Base-by-base conservation (phyloP, 2,888 invertebrate species). In the Cabera pusaria region DNA sequence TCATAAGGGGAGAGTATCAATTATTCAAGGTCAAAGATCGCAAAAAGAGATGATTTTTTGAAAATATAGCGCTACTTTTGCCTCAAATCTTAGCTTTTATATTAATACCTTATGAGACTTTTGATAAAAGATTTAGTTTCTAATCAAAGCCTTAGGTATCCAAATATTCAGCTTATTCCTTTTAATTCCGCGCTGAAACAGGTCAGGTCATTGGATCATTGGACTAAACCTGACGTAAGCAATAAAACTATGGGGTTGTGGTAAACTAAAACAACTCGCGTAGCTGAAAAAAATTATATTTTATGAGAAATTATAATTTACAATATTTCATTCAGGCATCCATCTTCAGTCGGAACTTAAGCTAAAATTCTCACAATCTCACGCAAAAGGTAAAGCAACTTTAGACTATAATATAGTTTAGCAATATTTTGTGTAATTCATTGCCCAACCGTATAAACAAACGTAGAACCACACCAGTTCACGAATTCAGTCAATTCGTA, bases 281-380 rank as follows among this genome's bases (percentile, higher is more conserved):
- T 87, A 89, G 90, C 89, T 90, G 90, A 90, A 90, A 90, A 90
- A 90, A 90, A 89, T 89, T 89, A 88, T 90, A 90, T 90, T 89
- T 90, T 90, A 89, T 90, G 90, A 89, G 89, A 90, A 90, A 90
- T 90, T 86, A 90, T 90, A 90, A 90, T 90, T 89, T 90, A 90
- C 90, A 90, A 89, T 90, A 90, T 90, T 89, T 86, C 86, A 87
- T 86, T 82, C 89, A 88, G 81, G 82, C 90, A 90, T 88, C 85
- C 90, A 80, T 90, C 90, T 79, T 87, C 90, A 88, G 86, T 86
- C 90, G 87, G 82, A 88, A 89, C 90, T 90, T 90, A 90, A 88
- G 89, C 89, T 89, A 90, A 87, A 88, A 86, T 80, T 79, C 83
- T 87, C 86, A 88, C 88, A 90, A 87, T 88, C 88, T 85, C 88